These are phyloP conservation scores for Notodonta ziczac DNA, from an alignment of 2,888 invertebrate genomes.

Conservation along the genomic window DNA sequence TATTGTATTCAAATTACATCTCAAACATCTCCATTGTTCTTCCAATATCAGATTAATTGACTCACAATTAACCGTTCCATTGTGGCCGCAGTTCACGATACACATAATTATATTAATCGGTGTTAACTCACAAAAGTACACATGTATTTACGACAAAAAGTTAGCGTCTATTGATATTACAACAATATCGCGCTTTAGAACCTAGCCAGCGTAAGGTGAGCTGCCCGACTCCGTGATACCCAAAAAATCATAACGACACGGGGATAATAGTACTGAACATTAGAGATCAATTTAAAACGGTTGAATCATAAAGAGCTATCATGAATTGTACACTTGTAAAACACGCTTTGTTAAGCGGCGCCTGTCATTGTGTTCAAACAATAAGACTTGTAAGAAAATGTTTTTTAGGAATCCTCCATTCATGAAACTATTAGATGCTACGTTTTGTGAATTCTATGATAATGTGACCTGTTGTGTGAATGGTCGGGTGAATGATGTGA, in stretches of 20 bases:
- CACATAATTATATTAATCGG: constrained; percentile 77
- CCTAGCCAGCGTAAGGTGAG: constrained; percentile 66
- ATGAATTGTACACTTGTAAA: constrained; percentile 83
- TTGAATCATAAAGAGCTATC: constrained; percentile 79
- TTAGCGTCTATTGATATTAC: constrained; percentile 79
- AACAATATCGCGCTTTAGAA: constrained; percentile 80
- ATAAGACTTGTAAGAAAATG: constrained; percentile 82
- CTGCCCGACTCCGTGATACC: constrained; percentile 46
- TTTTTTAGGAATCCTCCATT: constrained; percentile 82
- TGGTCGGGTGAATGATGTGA: constrained; percentile 53
- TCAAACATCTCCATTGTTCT: constrained; percentile 28
- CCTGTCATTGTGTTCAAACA: constrained; percentile 81
- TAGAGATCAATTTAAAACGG: constrained; percentile 69
- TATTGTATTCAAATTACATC: constrained; percentile 18
- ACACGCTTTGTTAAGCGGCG: constrained; percentile 78
- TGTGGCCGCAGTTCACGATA: constrained; percentile 47
- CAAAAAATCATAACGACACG: constrained; percentile 41
- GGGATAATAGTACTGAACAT: constrained; percentile 50
- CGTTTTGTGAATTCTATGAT: constrained; percentile 69
- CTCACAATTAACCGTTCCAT: constrained; percentile 30
- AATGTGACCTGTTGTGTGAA: constrained; percentile 75
- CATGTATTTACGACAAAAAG: constrained; percentile 69
- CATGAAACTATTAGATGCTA: constrained; percentile 76
- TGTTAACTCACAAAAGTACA: constrained; percentile 72
- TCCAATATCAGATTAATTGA: constrained; percentile 33